Percentiles rank a stretch among this genome's conserved stretches.
These are phyloP conservation scores for Lagenorhynchus albirostris DNA, from an alignment of 2,113 vertebrate species.

Conservation along the genomic window DNA sequence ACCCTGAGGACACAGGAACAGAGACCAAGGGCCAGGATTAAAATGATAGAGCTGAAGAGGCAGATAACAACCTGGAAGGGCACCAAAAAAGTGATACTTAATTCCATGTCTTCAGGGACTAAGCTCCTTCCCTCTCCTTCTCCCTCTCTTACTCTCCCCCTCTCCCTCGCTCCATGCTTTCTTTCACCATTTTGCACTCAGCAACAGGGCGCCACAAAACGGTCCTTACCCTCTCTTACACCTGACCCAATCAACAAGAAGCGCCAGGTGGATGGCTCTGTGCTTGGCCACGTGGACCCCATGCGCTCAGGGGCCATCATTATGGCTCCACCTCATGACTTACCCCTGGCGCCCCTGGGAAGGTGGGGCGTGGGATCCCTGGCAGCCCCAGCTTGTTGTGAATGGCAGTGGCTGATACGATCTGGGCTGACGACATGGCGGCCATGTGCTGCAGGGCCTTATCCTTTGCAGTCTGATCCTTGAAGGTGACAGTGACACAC, in stretches of 20 bases:
- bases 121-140: neutral
- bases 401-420: constrained; percentile 99
- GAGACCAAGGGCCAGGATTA: neutral
- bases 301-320: neutral
- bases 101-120: neutral
- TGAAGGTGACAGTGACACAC: constrained; percentile 91
- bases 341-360: constrained; percentile 97
- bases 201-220: neutral
- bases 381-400: constrained; percentile 99
- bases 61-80: neutral
- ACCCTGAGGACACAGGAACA: neutral
- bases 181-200: neutral
- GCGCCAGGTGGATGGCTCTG: neutral
- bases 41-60: neutral
- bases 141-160: neutral
- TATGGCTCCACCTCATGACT: constrained; percentile 72
- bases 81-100: neutral
- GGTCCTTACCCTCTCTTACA: neutral
- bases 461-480: constrained; percentile 99
- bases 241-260: neutral
- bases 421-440: constrained; percentile 99
- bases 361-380: constrained; percentile 96
- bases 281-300: accelerated
- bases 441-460: constrained; percentile 99
- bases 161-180: neutral